These are phyloP conservation scores for Mesochorus sp. DNA, from an alignment of 2,888 invertebrate species.

Conservation along the genomic window DNA sequence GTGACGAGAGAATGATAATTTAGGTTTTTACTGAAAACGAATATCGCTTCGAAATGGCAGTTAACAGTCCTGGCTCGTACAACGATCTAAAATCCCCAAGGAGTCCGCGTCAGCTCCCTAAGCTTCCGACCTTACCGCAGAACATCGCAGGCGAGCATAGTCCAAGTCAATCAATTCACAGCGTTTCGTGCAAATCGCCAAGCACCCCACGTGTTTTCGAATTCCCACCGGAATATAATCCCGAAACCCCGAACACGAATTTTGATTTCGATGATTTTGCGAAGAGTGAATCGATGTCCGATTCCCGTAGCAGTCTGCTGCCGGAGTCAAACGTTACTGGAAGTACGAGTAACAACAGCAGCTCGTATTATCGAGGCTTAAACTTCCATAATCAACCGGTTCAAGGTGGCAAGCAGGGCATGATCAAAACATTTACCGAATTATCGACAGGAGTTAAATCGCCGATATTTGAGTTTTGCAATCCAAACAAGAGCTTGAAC, in stretches of 20 bases:
- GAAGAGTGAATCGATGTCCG: conserved; percentile 48
- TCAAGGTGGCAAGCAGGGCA: conserved; percentile 62
- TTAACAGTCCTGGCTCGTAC: conserved; percentile 85
- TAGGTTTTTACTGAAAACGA: neutral
- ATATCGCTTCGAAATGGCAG: conserved; percentile 82
- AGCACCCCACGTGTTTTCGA: conserved; percentile 83
- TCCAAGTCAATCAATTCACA: conserved; percentile 83
- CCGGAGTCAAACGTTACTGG: conserved; percentile 41
- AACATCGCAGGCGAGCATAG: conserved; percentile 84
- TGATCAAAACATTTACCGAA: conserved; percentile 63
- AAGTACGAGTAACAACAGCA: conserved; percentile 46
- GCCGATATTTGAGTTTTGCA: conserved; percentile 74
- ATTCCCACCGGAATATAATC: conserved; percentile 74
- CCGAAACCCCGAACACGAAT: conserved; percentile 72
- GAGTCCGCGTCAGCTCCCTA: conserved; percentile 85
- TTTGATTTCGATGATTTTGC: conserved; percentile 75
- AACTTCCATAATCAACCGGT: conserved; percentile 57
- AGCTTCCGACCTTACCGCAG: conserved; percentile 82
- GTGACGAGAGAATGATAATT: neutral
- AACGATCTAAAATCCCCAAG: conserved; percentile 84
- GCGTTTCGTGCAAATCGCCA: conserved; percentile 83
- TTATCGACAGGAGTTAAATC: conserved; percentile 49
- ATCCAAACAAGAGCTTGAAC: conserved; percentile 70
- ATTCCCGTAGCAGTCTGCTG: conserved; percentile 57
- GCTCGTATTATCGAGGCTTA: conserved; percentile 56